Evolutionary conservation across 2,888 invertebrate species (phyloP), one percentile per base, ranked within the genome.

Genomic region (Pantelozetes paolii): DNA sequence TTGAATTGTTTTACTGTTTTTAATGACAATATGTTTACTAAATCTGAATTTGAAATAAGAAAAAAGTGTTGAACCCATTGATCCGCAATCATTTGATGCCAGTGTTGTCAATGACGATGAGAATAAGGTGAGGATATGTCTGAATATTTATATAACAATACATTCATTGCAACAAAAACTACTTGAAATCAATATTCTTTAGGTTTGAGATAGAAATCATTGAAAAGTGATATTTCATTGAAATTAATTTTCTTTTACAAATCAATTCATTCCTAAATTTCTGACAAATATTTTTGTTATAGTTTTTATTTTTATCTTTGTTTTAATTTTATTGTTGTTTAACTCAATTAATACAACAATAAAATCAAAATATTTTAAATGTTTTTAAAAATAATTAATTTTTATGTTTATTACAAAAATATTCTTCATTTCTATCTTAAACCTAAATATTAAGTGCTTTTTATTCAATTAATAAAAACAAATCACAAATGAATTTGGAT

Each of bases 1-100:
- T 45, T 45, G 45, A 2, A 11, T 45, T 45, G 5, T 54, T 54
- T 50, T 9, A 2, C 9, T 54, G 26, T 8, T 2, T 54, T 54
- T 6, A 50, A 50, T 50, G 20, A n/a, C 20, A 20, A 20, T 50
- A 3, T 45, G 13, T 62, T 32, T 28, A 62, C 8, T 32, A 32
- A 62, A 36, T 20, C 5, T 20, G 18, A 23, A 54, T 9, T 26
- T 23, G n/a, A 3, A 18, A 23, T 23, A 54, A 54, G 54, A 54
- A 23, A 54, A 54, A 54, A 54, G 54, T 54, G 54, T 36, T 62
- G 62, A 62, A 62, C 62, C 62, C 62, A 62, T 59, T 59, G 59
- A 62, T 32, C 62, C 13, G 62, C 62, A 62, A 62, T 62, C 62
- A 62, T 62, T 30, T 15, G 62, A 62, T 62, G 54, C 54, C 54